Evolutionary conservation across 2,113 vertebrate genomes (phyloP).

Genomic region (Ageneiosus marmoratus): DNA sequence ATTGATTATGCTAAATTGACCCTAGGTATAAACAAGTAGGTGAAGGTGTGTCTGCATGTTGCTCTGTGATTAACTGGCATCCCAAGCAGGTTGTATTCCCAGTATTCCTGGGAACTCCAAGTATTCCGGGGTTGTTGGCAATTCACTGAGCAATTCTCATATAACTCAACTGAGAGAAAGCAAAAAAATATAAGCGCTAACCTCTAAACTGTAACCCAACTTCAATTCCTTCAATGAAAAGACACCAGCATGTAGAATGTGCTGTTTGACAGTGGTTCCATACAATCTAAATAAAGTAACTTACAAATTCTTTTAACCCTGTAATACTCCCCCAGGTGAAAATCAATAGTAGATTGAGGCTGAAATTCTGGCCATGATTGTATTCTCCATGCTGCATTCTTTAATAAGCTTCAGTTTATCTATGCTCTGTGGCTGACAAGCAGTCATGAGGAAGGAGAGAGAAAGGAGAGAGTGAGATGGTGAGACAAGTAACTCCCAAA

Average conservation of each 20-base stretch:
- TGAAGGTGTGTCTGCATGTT: not conserved
- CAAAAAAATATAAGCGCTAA: too few relatives aligned
- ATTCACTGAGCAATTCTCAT: too few relatives aligned
- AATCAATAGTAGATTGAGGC: slow-evolving; percentile 39
- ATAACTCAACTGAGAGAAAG: too few relatives aligned
- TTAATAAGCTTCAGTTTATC: not conserved
- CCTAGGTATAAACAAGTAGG: not conserved
- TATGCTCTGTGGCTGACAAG: not conserved
- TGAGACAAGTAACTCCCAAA: not conserved
- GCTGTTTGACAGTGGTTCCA: not conserved
- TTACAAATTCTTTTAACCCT: slow-evolving; percentile 5
- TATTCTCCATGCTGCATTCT: slow-evolving; percentile 18
- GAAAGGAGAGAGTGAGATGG: not conserved
- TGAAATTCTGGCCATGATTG: slow-evolving; percentile 30
- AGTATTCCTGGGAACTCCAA: too few relatives aligned
- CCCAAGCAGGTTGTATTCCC: too few relatives aligned
- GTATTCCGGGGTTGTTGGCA: too few relatives aligned
- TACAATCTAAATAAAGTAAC: not conserved
- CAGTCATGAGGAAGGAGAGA: not conserved
- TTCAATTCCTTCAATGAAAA: not conserved
- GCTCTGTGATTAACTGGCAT: not conserved
- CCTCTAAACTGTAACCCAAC: too few relatives aligned
- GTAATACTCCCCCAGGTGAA: not conserved
- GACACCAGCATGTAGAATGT: not conserved
- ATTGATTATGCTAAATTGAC: not conserved